These are phyloP conservation scores for Drosophila repletoides DNA, from an alignment of 1,140 invertebrate species.

Conservation along the genomic window DNA sequence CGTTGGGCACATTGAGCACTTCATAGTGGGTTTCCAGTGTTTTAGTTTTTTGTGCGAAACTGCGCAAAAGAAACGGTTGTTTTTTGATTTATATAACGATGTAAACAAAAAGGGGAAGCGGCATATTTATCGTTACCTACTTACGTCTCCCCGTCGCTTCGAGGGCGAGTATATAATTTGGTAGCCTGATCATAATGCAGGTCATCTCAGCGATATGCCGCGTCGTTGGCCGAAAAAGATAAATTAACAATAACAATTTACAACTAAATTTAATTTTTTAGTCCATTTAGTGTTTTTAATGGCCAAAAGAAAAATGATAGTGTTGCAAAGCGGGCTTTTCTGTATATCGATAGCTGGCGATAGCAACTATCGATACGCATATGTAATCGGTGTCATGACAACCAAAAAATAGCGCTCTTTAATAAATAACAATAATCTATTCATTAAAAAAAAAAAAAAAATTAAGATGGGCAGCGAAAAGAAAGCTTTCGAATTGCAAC, in stretches of 20 bases:
- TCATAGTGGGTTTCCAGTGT: slow-evolving; percentile 83
- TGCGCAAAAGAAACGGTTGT: slow-evolving; percentile 20
- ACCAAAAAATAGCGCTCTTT: slow-evolving; percentile 29
- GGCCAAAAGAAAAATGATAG: background rate
- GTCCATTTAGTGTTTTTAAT: slow-evolving; percentile 3
- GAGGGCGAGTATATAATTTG: background rate
- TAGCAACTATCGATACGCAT: background rate
- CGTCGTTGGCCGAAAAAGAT: background rate
- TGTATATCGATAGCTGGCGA: background rate
- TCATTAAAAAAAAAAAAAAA: too few relatives aligned
- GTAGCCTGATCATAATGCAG: slow-evolving; percentile 37
- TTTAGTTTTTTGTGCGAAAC: slow-evolving; percentile 32
- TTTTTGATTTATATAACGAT: slow-evolving; percentile 60
- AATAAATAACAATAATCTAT: slow-evolving; percentile 35
- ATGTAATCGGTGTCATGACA: slow-evolving; percentile 34
- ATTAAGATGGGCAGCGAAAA: slow-evolving; percentile 68
- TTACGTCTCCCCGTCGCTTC: slow-evolving; percentile 8
- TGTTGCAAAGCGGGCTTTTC: slow-evolving; percentile 2
- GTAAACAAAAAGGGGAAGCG: too few relatives aligned
- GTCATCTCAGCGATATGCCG: background rate
- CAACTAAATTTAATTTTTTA: slow-evolving; percentile 3
- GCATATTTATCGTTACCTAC: slow-evolving; percentile 48
- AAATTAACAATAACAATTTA: slow-evolving; percentile 12
- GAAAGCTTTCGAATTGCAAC: slow-evolving; percentile 85
- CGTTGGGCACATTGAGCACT: slow-evolving; percentile 83